Evolutionary conservation across 2,113 vertebrate species (phyloP).

Genomic region (Rostratula benghalensis): DNA sequence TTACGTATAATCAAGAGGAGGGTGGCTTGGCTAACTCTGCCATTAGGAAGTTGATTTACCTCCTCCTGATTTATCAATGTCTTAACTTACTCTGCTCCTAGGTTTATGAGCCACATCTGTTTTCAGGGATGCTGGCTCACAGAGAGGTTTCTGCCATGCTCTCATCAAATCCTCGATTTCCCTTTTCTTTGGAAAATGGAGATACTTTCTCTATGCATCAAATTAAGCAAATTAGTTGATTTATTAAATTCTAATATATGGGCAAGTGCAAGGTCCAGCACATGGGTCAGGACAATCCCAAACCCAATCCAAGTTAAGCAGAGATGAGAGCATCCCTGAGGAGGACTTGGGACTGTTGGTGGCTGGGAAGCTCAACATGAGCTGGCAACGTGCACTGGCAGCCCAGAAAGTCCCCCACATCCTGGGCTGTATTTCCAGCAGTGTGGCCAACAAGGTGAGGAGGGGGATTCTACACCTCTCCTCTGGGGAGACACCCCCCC

Average conservation of each 20-base stretch:
- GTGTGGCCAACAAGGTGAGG: neutral
- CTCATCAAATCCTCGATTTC: neutral
- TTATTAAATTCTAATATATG: neutral
- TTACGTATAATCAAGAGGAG: neutral
- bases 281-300: neutral
- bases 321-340: neutral
- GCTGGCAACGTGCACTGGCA: neutral
- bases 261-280: neutral
- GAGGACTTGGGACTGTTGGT: neutral
- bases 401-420: neutral
- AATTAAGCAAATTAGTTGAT: neutral
- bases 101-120: neutral
- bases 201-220: neutral
- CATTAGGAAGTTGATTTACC: neutral
- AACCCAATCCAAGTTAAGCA: neutral
- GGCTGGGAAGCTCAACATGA: neutral
- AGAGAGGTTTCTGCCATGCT: neutral
- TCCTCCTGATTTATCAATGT: neutral
- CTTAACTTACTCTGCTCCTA: neutral
- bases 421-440: neutral
- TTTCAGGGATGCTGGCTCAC: neutral
- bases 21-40: neutral
- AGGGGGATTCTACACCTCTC: neutral
- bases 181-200: neutral
- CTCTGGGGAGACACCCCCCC: neutral